phyloP scores from a whole-genome alignment of 2,113 vertebrate genomes.

The Indicator maculatus region DNA sequence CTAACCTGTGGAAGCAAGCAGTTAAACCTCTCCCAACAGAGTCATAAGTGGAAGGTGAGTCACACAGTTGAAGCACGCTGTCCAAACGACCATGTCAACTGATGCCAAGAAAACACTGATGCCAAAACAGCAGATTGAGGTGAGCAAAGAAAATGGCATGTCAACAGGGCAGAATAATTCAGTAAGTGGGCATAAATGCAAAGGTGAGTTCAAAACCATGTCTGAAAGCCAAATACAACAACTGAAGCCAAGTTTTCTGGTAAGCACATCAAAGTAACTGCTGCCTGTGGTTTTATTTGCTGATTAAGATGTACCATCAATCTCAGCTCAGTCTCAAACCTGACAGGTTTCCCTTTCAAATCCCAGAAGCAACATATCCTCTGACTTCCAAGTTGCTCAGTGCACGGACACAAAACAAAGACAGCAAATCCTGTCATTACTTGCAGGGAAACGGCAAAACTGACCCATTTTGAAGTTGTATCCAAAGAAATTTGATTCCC shows the following conservation, averaged over 20 bases:
- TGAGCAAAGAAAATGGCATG: background rate
- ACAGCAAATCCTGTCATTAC: background rate
- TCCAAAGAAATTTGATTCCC: background rate
- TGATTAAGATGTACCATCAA: background rate
- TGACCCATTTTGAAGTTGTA: background rate
- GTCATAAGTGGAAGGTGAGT: constrained; percentile 22
- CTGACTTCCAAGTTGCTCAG: background rate
- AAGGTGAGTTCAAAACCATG: background rate
- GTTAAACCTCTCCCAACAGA: constrained; percentile 19
- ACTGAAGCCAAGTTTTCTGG: background rate
- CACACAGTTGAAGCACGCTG: background rate
- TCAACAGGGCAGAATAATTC: constrained; percentile 28
- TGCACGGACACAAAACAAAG: background rate
- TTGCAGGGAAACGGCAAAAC: background rate
- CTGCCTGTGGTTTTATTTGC: background rate
- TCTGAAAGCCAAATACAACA: constrained; percentile 11
- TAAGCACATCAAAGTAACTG: constrained; percentile 19
- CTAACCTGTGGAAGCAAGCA: constrained; percentile 22
- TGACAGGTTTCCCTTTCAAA: background rate
- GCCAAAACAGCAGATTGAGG: background rate
- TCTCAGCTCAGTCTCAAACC: background rate
- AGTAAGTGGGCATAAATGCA: background rate
- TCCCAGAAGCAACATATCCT: background rate
- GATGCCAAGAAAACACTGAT: background rate
- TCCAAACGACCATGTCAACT: background rate